A percentile compares a stretch with the other conserved stretches of the same genome.
These are phyloP conservation scores for Isaurus tuberculatus DNA, from an alignment of 92 coral and sea anemone species.

Conservation along the genomic window DNA sequence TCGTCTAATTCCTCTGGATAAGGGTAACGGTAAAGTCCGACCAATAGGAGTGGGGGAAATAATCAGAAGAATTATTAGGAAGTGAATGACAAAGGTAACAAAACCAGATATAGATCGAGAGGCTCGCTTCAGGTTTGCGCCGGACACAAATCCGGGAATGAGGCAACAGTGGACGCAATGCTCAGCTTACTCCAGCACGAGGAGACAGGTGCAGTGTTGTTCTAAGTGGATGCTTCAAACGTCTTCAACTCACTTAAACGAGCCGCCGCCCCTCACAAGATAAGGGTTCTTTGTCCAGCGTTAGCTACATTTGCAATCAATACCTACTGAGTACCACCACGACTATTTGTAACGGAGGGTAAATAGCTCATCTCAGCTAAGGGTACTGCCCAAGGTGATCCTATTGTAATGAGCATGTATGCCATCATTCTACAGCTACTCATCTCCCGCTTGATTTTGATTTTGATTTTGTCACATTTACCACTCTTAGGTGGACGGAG, in stretches of 20 bases:
- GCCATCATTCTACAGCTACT: not conserved
- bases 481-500: too few relatives aligned
- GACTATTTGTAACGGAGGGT: not conserved
- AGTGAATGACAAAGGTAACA: not conserved
- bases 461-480: too few relatives aligned
- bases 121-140: not conserved
- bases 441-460: not conserved
- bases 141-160: not conserved
- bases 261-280: not conserved
- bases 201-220: not conserved
- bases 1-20: slow-evolving; percentile 24
- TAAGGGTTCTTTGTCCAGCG: not conserved
- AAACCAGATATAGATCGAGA: not conserved
- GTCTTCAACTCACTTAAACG: not conserved
- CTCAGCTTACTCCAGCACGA: not conserved
- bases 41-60: slow-evolving; percentile 31
- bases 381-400: not conserved
- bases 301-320: not conserved
- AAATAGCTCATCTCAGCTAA: not conserved
- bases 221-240: not conserved
- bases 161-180: not conserved
- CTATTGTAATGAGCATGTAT: not conserved
- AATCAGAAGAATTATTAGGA: not conserved
- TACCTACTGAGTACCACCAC: not conserved
- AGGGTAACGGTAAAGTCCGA: slow-evolving; percentile 20